Base-by-base conservation (phyloP, 2,888 invertebrate species). In the Cephonodes hylas region DNA sequence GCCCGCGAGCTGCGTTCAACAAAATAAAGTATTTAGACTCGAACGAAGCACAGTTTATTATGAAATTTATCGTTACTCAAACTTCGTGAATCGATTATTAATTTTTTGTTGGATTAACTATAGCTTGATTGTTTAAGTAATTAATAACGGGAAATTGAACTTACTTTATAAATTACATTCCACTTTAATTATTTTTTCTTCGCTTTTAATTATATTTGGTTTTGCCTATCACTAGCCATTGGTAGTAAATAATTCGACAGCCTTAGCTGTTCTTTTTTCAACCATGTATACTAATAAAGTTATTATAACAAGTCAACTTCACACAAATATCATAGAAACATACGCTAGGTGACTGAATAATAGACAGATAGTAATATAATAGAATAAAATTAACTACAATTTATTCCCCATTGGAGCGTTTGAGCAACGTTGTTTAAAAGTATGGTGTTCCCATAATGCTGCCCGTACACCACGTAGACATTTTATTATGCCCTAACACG, bases 21-120 rank as follows among this genome's bases (percentile, higher is more conserved):
- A 85, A 88, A 86, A 86, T 86, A 86, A 87, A 87, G 82, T 85
- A 85, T 86, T 86, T 81, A 79, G 81, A 84, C 75, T 83, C 74
- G 71, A 78, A 73, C 77, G 75, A 70, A 77, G 86, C 80, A 75
- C 80, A 81, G 79, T 85, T 86, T 86, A 83, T 86, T 86, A 83
- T 79, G 77, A 83, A 84, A 81, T 83, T 81, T 80, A 84, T 80
- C 78, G 79, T 79, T 77, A 79, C 73, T 77, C 75, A 73, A 81
- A 85, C 72, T 81, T 79, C 66, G 64, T 69, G 66, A 72, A 74
- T 78, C 73, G 78, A 80, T 84, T 80, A 78, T 79, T 74, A 77
- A 75, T 77, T 76, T 78, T 78, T 74, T 71, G 62, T 71, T 60
- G 42, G 60, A 62, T 62, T 63, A 61, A 45, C 34, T 46, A 59